These are phyloP conservation scores for Psephotus haematonotus DNA, from an alignment of 2,113 vertebrate genomes.

Conservation along the genomic window DNA sequence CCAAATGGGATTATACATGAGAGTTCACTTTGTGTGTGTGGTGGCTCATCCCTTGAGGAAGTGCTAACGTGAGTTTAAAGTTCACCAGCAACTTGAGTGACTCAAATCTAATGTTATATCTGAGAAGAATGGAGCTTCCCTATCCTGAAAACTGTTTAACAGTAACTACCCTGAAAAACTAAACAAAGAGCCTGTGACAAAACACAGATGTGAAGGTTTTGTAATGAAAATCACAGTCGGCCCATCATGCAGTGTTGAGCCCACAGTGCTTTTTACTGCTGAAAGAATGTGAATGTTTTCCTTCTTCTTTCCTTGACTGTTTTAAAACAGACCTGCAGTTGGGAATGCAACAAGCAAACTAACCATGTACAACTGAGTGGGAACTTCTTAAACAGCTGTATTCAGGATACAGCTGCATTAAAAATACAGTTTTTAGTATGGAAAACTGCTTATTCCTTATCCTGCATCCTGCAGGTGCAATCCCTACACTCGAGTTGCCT, in stretches of 20 bases:
- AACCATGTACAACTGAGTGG: background rate
- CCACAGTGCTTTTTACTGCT: background rate
- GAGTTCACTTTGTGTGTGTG: background rate
- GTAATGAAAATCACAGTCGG: background rate
- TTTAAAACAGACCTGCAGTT: background rate
- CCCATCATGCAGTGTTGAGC: background rate
- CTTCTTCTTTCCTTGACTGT: background rate
- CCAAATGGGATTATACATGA: accelerated
- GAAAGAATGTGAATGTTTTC: background rate
- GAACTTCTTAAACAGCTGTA: background rate
- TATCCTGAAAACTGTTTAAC: background rate
- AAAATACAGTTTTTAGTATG: background rate
- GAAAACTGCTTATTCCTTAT: background rate
- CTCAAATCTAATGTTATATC: background rate
- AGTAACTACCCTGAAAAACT: background rate
- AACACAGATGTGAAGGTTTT: background rate
- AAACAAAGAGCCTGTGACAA: background rate
- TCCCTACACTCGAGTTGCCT: background rate
- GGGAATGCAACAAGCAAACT: background rate
- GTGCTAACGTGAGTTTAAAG: accelerated
- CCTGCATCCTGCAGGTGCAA: background rate
- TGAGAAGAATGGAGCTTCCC: background rate
- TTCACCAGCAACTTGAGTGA: background rate
- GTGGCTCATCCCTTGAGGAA: background rate
- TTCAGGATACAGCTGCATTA: background rate